Conservation (phyloP, 2,797 vertebrate genomes). For the Muraenolepis orangiensis region DNA sequence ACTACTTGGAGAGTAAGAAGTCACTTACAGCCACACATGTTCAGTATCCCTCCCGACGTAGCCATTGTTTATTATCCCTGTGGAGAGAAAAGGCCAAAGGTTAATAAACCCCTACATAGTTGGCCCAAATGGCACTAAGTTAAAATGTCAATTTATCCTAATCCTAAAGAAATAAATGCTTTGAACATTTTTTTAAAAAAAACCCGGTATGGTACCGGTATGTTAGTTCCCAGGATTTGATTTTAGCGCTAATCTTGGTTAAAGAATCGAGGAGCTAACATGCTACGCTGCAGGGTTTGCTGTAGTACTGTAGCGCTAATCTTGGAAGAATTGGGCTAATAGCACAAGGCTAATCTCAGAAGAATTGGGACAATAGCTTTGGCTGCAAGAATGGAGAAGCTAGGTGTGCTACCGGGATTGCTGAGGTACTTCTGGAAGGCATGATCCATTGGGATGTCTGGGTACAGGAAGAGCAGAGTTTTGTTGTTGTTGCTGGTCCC, state of each 20-base stretch:
- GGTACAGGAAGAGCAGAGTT: conserved; percentile 86
- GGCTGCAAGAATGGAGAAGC: not conserved
- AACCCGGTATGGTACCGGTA: too few species aligned
- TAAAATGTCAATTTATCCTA: too few species aligned
- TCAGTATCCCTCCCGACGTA: not conserved
- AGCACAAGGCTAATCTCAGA: too few species aligned
- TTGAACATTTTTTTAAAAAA: too few species aligned
- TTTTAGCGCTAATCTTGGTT: not conserved
- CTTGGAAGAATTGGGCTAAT: not conserved
- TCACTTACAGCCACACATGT: not conserved
- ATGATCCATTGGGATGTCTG: conserved; percentile 79
- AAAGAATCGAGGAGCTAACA: too few species aligned
- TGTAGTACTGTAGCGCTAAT: not conserved
- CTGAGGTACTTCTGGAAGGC: conserved; percentile 83
- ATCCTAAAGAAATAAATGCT: too few species aligned
- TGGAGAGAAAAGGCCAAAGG: not conserved
- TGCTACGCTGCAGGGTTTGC: not conserved
- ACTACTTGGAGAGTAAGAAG: not conserved
- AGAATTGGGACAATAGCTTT: not conserved
- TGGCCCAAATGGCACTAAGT: not conserved
- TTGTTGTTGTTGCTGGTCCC: conserved; percentile 70
- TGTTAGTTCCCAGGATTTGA: not conserved
- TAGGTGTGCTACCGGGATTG: conserved; percentile 46
- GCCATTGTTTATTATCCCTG: not conserved
- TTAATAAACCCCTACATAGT: not conserved